These are phyloP conservation scores for Urosaurus nigricauda DNA, from an alignment of 2,797 vertebrate genomes.

Conservation along the genomic window DNA sequence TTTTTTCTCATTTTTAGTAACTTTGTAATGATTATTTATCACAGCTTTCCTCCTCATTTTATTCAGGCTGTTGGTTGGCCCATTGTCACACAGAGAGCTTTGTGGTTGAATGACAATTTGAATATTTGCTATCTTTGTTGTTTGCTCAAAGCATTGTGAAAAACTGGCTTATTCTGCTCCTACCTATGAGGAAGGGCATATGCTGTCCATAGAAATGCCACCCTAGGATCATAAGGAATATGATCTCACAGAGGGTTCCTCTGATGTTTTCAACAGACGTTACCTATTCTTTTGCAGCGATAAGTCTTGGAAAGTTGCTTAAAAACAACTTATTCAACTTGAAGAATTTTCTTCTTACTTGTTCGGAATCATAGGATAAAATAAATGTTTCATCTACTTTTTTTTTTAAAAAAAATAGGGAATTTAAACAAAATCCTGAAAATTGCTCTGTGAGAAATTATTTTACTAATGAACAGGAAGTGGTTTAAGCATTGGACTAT, in stretches of 20 bases:
- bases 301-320: background rate
- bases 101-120: background rate
- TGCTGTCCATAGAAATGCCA: background rate
- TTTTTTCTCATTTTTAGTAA: background rate
- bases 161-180: background rate
- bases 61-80: background rate
- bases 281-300: background rate
- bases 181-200: background rate
- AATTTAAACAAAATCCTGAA: background rate
- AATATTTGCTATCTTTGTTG: background rate
- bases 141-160: background rate
- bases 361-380: background rate
- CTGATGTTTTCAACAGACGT: no score
- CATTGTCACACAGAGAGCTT: background rate
- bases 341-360: background rate
- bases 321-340: background rate
- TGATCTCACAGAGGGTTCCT: background rate
- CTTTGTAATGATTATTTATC: background rate
- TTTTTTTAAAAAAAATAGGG: no score
- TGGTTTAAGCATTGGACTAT: background rate
- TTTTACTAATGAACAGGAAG: slow-evolving; percentile 1
- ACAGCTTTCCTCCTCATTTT: background rate
- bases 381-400: background rate
- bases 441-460: background rate
- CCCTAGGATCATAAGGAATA: background rate